Evolutionary conservation across 2,113 vertebrate genomes (phyloP), one percentile per base, ranked within the genome.

Genomic region (Euleptes europaea): DNA sequence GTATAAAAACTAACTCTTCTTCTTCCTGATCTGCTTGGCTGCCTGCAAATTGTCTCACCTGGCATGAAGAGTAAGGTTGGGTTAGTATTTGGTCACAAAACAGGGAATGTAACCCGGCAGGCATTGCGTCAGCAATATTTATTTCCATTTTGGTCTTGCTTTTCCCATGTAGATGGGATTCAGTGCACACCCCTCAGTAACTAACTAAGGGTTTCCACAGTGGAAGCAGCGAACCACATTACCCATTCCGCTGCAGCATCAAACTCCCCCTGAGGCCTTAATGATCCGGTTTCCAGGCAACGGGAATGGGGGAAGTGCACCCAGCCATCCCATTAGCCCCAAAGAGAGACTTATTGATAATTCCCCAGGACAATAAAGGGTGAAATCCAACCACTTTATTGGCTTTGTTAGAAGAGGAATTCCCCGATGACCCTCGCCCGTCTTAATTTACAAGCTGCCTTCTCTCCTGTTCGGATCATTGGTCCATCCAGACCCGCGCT

Each of bases 131-230:
- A 63, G 65, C 44, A 90, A 85, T 87, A 86, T 85, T 86, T 88
- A 91, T 92, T 82, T 80, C 87, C 31, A 44, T 33, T 44, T 57
- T 35, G 71, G 83, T 47, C 84, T 93, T 84, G 82, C 85, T 81
- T 91, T 57, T 28, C 60, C 74, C 35, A 81, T 12, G 76, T 84
- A 83, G 80, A 83, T 85, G 91, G 83, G 90, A 83, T 82, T 85
- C 88, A 86, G 83, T 51, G 74, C 67, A 80, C 81, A 92, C 28
- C 65, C 87, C 71, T n/a, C 88, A 85, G 90, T 49, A 65, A 89
- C 83, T 12, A 88, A 84, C 44, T 11, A 91, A 88, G 49, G 71
- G 72, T 60, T 86, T 14, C 15, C 38, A 31, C 17, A 1, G 67
- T 65, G 42, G 47, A 47, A 17, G 47, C 35, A 57, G 66, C 49